Evolutionary conservation across 2,797 vertebrate species (phyloP), one percentile per base, ranked within the genome.

Genomic region (Myioborus melanocephalus): DNA sequence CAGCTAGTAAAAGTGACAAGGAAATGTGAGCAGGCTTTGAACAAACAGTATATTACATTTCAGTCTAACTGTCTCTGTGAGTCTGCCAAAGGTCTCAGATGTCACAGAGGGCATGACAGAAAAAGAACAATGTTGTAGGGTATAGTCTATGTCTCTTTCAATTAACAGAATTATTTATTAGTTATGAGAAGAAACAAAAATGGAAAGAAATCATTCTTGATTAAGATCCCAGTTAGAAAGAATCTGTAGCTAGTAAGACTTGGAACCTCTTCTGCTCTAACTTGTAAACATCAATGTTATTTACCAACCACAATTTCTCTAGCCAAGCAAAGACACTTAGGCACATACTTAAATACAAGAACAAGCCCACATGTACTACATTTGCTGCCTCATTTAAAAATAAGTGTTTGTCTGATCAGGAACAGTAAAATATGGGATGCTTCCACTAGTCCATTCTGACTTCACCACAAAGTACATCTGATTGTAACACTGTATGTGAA

Each of bases 131-230:
- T 44, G 57, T 59, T 66, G 52, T 72, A 81, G 37, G 41, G 14
- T 60, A 28, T 22, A 71, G 35, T 27, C 63, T 60, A 57, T 6
- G 15, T 23, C 14, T 79, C 70, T 78, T 85, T 69, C 44, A 44
- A 50, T 61, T 87, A 93, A 80, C 17, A 59, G 43, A 78, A 91
- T 76, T 66, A 91, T 82, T 91, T 94, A 66, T 79, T 57, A 79
- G 63, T 72, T 75, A 52, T 8, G 16, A 84, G 34, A 81, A 91
- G 41, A 94, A 81, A 57, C 18, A 43, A 76, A 92, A 90, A 82
- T 17, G 4, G 61, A 78, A 84, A 76, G 2, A 87, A 92, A 81
- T 46, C 2, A 41, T 87, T 83, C 28, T 65, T 55, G n/a, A 76
- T 88, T 73, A 78, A 76, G 39, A 93, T 83, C 28, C 17, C 15